Evolutionary conservation across 1,140 invertebrate genomes (phyloP).

Genomic region (Medauroidea extradentata): DNA sequence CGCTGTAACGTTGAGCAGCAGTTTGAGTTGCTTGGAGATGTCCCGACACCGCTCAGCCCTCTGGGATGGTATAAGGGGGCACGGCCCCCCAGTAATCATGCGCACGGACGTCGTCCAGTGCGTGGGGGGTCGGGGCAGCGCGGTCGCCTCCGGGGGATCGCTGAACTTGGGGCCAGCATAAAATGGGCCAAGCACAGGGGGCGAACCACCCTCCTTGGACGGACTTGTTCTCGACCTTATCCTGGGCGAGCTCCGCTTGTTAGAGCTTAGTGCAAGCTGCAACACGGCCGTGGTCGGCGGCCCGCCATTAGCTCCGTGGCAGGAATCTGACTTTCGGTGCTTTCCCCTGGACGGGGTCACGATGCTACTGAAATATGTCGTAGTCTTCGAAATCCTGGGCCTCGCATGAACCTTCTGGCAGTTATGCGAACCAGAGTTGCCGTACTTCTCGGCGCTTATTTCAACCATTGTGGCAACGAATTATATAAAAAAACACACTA

Average conservation of each 20-base stretch:
- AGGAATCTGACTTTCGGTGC: constrained; percentile 11
- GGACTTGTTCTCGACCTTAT: constrained; percentile 33
- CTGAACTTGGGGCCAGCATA: constrained; percentile 60
- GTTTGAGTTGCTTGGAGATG: constrained; percentile 50
- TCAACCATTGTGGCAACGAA: constrained; percentile 1
- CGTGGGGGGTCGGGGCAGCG: constrained; percentile 54
- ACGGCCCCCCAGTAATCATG: constrained; percentile 28
- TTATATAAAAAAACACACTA: too few relatives aligned
- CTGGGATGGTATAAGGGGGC: constrained; percentile 30
- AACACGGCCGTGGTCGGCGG: too few relatives aligned
- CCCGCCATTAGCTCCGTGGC: not conserved
- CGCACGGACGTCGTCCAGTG: constrained; percentile 45
- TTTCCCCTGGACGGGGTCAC: constrained; percentile 9
- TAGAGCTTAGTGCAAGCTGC: too few relatives aligned
- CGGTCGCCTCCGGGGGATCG: constrained; percentile 54
- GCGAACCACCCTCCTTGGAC: constrained; percentile 28
- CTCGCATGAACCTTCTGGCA: constrained; percentile 4
- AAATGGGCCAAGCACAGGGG: constrained; percentile 27
- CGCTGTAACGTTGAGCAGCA: constrained; percentile 53
- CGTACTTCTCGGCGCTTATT: constrained; percentile 1
- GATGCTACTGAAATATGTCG: constrained; percentile 1
- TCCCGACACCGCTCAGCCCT: constrained; percentile 28
- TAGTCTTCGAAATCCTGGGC: constrained; percentile 8
- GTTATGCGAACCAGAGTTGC: constrained; percentile 8
- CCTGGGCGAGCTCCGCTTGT: constrained; percentile 4